These are phyloP conservation scores for Prorops nasuta DNA, from an alignment of 1,140 invertebrate genomes.

Conservation along the genomic window DNA sequence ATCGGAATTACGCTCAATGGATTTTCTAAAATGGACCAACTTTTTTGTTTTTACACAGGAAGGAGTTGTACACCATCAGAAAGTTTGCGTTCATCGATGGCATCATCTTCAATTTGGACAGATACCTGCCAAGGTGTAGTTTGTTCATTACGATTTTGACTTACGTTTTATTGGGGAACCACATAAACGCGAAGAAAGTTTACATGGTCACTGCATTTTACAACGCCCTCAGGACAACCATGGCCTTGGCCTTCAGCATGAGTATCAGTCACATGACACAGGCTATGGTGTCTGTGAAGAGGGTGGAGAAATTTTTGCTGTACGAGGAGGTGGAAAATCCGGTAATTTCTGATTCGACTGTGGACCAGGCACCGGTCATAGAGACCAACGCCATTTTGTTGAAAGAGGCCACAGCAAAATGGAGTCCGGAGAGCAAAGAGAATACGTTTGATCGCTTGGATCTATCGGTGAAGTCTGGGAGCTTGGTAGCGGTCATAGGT, in stretches of 20 bases:
- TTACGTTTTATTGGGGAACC: constrained; percentile 69
- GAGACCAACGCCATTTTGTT: constrained; percentile 16
- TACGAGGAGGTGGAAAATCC: constrained; percentile 61
- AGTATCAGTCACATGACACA: constrained; percentile 66
- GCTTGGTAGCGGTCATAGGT: constrained; percentile 76
- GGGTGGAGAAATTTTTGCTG: constrained; percentile 69
- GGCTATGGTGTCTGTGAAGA: constrained; percentile 65
- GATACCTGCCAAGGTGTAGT: constrained; percentile 73
- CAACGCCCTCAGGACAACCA: constrained; percentile 69
- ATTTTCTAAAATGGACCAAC: no score
- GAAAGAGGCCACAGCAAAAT: constrained; percentile 63
- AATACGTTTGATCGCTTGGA: constrained; percentile 66
- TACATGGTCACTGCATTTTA: constrained; percentile 73
- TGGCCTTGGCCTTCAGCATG: constrained; percentile 71
- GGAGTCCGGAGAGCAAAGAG: constrained; percentile 57
- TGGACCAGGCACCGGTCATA: neutral
- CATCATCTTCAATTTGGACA: constrained; percentile 71
- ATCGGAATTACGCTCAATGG: neutral
- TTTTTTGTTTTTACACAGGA: constrained; percentile 14
- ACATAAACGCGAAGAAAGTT: constrained; percentile 74
- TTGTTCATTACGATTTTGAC: constrained; percentile 76
- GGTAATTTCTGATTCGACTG: neutral
- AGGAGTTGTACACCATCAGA: constrained; percentile 49
- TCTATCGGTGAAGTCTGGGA: constrained; percentile 64
- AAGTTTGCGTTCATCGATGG: constrained; percentile 61